Percentiles rank a stretch among this genome's conserved stretches.
phyloP scores from a whole-genome alignment of 2,113 vertebrate species.

The Albula glossodonta region DNA sequence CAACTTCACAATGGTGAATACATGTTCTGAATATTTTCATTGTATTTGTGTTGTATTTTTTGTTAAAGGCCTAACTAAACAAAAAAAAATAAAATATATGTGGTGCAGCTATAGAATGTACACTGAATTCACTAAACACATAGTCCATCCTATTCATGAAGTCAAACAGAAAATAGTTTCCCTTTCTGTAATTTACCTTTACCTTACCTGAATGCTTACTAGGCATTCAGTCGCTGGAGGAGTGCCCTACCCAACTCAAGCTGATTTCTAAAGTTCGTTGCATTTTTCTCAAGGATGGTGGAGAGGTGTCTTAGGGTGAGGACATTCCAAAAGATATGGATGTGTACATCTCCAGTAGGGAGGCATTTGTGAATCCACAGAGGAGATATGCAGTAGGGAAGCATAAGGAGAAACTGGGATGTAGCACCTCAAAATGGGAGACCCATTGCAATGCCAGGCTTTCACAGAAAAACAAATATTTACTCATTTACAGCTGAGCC shows the following conservation, averaged over 20 bases:
- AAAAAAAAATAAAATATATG: neutral
- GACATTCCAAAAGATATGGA: slow-evolving; percentile 60
- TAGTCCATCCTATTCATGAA: neutral
- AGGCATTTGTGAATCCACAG: slow-evolving; percentile 62
- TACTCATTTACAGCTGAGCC: slow-evolving; percentile 81
- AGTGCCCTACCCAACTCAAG: slow-evolving; percentile 60
- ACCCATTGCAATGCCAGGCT: slow-evolving; percentile 63
- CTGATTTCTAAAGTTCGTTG: slow-evolving; percentile 60
- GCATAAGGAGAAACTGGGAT: slow-evolving; percentile 43
- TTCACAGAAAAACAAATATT: slow-evolving; percentile 78
- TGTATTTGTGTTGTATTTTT: neutral
- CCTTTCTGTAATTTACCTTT: neutral
- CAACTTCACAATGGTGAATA: slow-evolving; percentile 53
- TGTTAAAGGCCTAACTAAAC: neutral
- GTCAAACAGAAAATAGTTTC: neutral
- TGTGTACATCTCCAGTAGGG: slow-evolving; percentile 61
- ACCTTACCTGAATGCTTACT: slow-evolving; percentile 50
- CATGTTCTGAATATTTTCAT: neutral
- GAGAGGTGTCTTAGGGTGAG: slow-evolving; percentile 55
- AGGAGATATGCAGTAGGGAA: slow-evolving; percentile 68
- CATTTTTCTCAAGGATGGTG: slow-evolving; percentile 65
- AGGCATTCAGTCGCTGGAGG: slow-evolving; percentile 58
- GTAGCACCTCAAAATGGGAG: too few species aligned
- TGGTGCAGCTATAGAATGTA: neutral
- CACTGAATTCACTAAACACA: neutral